Conservation (phyloP, 2,797 vertebrate genomes). For the Semaprochilodus insignis region DNA sequence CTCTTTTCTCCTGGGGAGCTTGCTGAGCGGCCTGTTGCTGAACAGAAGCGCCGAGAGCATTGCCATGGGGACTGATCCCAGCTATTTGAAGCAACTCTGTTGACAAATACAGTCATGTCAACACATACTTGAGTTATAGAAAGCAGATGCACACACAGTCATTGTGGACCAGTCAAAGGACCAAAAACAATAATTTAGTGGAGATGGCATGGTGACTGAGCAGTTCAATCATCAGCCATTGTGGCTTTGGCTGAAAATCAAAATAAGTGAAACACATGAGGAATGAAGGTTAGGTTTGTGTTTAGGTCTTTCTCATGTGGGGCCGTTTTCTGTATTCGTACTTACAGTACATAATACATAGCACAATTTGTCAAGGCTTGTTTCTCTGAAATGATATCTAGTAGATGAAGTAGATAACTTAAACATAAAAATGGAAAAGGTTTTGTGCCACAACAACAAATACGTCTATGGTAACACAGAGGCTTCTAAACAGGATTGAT, state of each 20-base stretch:
- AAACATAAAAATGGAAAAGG: too few species aligned
- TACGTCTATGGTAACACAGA: too few species aligned
- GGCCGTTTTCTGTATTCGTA: background rate
- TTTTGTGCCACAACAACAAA: too few species aligned
- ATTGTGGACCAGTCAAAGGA: background rate
- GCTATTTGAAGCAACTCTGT: constrained; percentile 95
- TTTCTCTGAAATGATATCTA: too few species aligned
- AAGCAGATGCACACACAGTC: background rate
- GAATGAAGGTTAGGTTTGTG: too few species aligned
- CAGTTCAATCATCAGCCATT: background rate
- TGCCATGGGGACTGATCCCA: constrained; percentile 95
- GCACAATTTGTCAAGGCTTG: too few species aligned
- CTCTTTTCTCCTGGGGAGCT: constrained; percentile 90
- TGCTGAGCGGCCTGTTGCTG: constrained; percentile 95
- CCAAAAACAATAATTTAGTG: background rate
- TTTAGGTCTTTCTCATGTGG: background rate
- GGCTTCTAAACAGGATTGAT: background rate
- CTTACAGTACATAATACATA: too few species aligned
- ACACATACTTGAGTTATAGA: background rate
- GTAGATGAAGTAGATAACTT: too few species aligned
- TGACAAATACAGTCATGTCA: constrained; percentile 46
- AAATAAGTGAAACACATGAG: constrained; percentile 11
- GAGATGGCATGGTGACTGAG: background rate
- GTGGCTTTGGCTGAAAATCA: background rate
- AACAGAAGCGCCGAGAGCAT: constrained; percentile 93